Base-by-base conservation (phyloP, 2,888 invertebrate genomes). In the Rhodophaea formosa region DNA sequence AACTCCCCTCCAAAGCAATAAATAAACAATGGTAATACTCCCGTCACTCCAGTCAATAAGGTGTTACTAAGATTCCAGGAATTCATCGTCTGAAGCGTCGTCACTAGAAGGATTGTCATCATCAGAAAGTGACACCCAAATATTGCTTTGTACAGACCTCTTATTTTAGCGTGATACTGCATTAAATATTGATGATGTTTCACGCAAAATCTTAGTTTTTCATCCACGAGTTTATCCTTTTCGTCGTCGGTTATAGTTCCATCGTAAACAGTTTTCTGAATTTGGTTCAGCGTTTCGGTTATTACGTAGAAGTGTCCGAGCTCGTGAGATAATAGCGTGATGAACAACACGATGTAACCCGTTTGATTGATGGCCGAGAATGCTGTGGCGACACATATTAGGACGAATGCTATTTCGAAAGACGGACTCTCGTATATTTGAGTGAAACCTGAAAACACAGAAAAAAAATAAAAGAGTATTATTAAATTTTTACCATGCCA, bases 1-100 rank as follows among this genome's bases (percentile, higher is more conserved):
- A 82, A 58, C 59, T 84, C 84, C 0, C 84, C 84, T 0, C 84
- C 84, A 43, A 84, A 84, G 63, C 84, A 84, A 61, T 84, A 84
- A 35, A 84, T 69, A 51, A 82, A 73, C 60, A 84, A 60, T 0
- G 84, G 84, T 68, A 80, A 69, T 8, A 78, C 72, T 8, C 78
- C 83, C 0, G 84, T 81, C 0, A 70, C 67, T 2, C 76, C 80
- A 0, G 84, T 77, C 46, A 84, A 53, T 39, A 82, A 69, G 0
- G 84, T 80, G 59, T 82, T 84, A 30, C 77, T 70, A 1, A 79
- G 53, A 53, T 79, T 75, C 84, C 84, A 83, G 1, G 71, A 71
- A 49, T 77, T 79, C 65, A 83, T 66, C 0, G 84, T 84, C 60
- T 83, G 83, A 52, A 84, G 58, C 0, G 84, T 84, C 3, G 84